Conservation (phyloP, 1,140 invertebrate species). For the Heliconius himera region DNA sequence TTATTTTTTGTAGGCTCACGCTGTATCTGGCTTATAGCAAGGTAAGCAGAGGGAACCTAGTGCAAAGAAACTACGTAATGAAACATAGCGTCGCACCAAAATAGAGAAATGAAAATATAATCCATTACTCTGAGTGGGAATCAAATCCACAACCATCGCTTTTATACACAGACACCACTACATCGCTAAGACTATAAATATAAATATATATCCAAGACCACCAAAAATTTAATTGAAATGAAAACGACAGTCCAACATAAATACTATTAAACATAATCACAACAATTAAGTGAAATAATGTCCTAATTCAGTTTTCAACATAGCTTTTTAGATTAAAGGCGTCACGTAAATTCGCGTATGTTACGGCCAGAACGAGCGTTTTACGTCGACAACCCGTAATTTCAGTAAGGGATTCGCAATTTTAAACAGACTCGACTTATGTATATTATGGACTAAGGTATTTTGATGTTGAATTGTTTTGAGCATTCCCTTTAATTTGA, state of each 20-base stretch:
- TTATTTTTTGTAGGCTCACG: no score
- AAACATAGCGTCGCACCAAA: no score
- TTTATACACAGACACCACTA: background rate
- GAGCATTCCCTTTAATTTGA: background rate
- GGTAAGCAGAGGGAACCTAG: no score
- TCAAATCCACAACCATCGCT: background rate
- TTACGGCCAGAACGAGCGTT: slow-evolving; percentile 16
- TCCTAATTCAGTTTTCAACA: slow-evolving; percentile 16
- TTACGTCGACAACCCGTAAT: slow-evolving; percentile 20
- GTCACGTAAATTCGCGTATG: slow-evolving; percentile 18
- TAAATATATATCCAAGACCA: background rate
- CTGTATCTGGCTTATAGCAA: no score
- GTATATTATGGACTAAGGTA: background rate
- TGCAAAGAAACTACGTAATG: no score
- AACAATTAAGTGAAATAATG: slow-evolving; percentile 14
- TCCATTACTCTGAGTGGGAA: background rate
- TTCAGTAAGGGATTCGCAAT: slow-evolving; percentile 18
- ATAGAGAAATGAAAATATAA: no score
- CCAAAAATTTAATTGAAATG: background rate
- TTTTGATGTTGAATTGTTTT: slow-evolving; percentile 16
- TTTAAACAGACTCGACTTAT: slow-evolving; percentile 21
- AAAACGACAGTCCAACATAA: background rate
- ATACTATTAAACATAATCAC: slow-evolving; percentile 15
- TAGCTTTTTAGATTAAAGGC: slow-evolving; percentile 24
- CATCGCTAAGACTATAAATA: background rate